These are phyloP conservation scores for Phytoseiulus persimilis DNA, from an alignment of 2,888 invertebrate species.

Conservation along the genomic window DNA sequence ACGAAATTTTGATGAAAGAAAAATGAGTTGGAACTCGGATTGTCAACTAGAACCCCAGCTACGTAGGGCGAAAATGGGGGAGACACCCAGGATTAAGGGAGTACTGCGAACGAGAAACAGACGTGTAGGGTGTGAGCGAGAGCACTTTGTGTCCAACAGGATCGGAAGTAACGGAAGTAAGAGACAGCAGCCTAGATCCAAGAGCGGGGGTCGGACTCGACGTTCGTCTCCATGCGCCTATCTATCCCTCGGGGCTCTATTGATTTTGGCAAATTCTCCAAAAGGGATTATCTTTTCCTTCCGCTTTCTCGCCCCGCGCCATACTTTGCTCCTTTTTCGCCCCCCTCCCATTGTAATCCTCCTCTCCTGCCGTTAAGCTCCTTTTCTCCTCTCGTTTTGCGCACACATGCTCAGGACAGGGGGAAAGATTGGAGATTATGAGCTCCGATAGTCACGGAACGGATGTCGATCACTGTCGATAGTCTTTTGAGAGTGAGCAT, in stretches of 20 bases:
- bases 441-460: background rate
- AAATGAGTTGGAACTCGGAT: background rate
- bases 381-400: background rate
- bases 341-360: background rate
- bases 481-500: background rate
- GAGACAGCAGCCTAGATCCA: background rate
- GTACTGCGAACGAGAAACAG: background rate
- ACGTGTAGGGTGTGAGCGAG: background rate
- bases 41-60: background rate
- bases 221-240: background rate
- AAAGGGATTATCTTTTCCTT: background rate
- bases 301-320: background rate
- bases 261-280: background rate
- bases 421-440: background rate
- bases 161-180: background rate
- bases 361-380: background rate
- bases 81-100: constrained; percentile 1
- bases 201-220: background rate
- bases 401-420: too few species aligned
- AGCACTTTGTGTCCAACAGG: background rate
- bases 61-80: background rate
- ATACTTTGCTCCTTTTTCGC: background rate
- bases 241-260: background rate
- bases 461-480: background rate
- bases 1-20: too few species aligned